phyloP scores from a whole-genome alignment of 2,113 vertebrate genomes.

The Rattus norvegicus region GRCr8 NC_086019.1:22657001-22657500 shows the following conservation, averaged over 20 bases:
- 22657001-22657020: neutral
- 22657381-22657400: neutral
- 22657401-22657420: neutral
- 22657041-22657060: neutral
- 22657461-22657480: no score
- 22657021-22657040: neutral
- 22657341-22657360: neutral
- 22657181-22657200: conserved; percentile 48
- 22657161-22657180: conserved; percentile 55
- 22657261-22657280: neutral
- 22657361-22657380: neutral
- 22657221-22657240: neutral
- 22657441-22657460: neutral
- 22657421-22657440: neutral
- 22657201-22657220: conserved; percentile 47
- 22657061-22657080: neutral
- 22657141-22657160: conserved; percentile 57
- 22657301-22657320: neutral
- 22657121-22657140: conserved; percentile 70
- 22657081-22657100: conserved; percentile 43
- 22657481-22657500: no score
- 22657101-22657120: conserved; percentile 65
- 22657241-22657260: neutral
- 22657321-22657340: neutral
- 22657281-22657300: neutral